Evolutionary conservation across 1,140 invertebrate genomes (phyloP).

Genomic region (Argopecten irradians): DNA sequence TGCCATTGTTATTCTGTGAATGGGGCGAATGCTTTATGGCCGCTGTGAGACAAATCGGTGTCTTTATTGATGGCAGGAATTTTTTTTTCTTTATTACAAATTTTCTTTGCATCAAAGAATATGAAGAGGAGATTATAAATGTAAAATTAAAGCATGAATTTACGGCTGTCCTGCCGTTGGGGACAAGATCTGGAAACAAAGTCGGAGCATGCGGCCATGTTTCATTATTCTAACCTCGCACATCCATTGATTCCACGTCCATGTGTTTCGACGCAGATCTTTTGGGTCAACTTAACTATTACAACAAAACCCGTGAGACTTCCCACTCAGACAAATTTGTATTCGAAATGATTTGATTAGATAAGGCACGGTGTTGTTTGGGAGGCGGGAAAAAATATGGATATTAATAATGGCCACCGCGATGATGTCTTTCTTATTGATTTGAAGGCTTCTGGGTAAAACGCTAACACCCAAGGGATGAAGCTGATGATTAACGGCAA

Average conservation of each 20-base stretch:
- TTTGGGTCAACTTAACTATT: not conserved
- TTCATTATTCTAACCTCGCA: not conserved
- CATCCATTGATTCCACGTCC: not conserved
- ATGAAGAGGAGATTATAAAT: not conserved
- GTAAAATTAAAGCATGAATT: not conserved
- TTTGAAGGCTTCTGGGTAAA: conserved; percentile 8
- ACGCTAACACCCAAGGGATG: not conserved
- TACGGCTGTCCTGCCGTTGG: not conserved
- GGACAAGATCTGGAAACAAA: not conserved
- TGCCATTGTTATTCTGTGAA: not conserved
- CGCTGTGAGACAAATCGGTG: not conserved
- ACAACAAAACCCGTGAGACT: not conserved
- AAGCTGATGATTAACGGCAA: not conserved
- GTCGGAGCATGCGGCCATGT: not conserved
- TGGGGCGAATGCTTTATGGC: not conserved
- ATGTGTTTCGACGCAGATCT: too few species aligned
- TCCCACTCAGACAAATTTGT: not conserved
- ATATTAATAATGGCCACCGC: not conserved
- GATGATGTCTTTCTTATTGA: conserved; percentile 11
- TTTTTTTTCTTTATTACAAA: not conserved
- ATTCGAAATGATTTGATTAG: conserved; percentile 18
- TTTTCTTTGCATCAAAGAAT: not conserved
- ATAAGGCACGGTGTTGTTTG: not conserved
- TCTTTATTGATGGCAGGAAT: not conserved
- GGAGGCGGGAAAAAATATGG: conserved; percentile 9